Evolutionary conservation across 1,140 invertebrate genomes (phyloP).

Genomic region (Trigoniulus corallinus): DNA sequence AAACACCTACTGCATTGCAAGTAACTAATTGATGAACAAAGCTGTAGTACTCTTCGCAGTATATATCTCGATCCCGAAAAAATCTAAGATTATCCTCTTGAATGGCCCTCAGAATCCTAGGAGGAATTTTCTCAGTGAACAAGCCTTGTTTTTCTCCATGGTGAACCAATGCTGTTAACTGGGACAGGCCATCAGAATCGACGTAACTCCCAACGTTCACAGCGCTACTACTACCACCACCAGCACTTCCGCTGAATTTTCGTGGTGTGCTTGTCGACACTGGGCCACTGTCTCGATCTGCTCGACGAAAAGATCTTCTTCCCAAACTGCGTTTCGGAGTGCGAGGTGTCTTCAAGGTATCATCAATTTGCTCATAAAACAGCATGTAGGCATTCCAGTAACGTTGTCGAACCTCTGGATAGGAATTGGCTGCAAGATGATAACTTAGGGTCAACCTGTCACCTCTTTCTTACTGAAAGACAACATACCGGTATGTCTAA

Average conservation of each 20-base stretch:
- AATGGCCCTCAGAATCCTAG: slow-evolving; percentile 30
- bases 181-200: slow-evolving; percentile 28
- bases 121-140: slow-evolving; percentile 32
- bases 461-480: not conserved
- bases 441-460: not conserved
- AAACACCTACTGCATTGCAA: slow-evolving; percentile 19
- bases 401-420: slow-evolving; percentile 27
- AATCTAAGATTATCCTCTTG: slow-evolving; percentile 35
- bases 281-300: not conserved
- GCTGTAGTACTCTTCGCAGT: slow-evolving; percentile 34
- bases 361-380: slow-evolving; percentile 34
- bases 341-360: slow-evolving; percentile 22
- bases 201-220: no score
- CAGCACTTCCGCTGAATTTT: not conserved
- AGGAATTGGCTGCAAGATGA: slow-evolving; percentile 17
- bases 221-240: not conserved
- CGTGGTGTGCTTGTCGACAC: not conserved
- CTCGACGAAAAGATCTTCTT: slow-evolving; percentile 12
- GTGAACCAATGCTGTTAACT: slow-evolving; percentile 34
- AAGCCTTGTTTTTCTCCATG: slow-evolving; percentile 32
- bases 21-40: slow-evolving; percentile 32
- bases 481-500: not conserved
- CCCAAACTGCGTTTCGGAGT: slow-evolving; percentile 20
- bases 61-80: slow-evolving; percentile 35
- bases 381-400: slow-evolving; percentile 46